Percentiles rank a stretch among this genome's conserved stretches.
phyloP scores from a whole-genome alignment of 2,113 vertebrate genomes.

The Hassar affinis region DNA sequence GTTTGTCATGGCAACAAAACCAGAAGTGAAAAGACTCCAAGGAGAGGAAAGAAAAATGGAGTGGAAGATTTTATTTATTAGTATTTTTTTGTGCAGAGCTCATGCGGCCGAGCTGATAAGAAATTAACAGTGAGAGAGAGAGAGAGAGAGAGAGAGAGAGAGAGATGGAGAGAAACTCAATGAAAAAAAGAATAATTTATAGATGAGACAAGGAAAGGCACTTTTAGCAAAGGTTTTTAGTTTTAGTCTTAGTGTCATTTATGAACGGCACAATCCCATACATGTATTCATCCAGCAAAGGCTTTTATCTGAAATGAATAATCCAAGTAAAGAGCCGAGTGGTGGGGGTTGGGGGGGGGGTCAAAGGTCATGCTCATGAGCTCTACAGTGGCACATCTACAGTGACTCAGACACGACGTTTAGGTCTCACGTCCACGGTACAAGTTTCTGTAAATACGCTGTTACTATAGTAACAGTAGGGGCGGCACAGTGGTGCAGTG shows the following conservation, averaged over 20 bases:
- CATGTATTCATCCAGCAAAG: neutral
- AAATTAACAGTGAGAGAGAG: neutral
- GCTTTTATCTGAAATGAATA: neutral
- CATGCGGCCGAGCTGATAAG: neutral
- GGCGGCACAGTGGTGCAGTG: no score
- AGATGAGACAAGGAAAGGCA: constrained; percentile 1
- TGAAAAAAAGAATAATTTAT: neutral
- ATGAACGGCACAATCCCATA: neutral
- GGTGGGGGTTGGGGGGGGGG: neutral
- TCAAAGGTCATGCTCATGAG: neutral
- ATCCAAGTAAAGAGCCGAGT: neutral
- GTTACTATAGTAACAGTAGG: no score
- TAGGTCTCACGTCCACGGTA: no score
- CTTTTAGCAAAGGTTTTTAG: neutral
- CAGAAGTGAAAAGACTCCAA: constrained; percentile 33
- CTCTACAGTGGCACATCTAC: neutral
- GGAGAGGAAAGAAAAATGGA: neutral
- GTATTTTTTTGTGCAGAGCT: neutral
- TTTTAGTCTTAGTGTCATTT: neutral
- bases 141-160: neutral
- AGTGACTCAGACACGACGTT: neutral
- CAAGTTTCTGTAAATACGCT: no score
- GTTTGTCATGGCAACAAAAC: constrained; percentile 53
- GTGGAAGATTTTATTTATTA: neutral
- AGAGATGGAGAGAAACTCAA: neutral